Base-by-base conservation (phyloP, 2,888 invertebrate species). In the Noctua comes region DNA sequence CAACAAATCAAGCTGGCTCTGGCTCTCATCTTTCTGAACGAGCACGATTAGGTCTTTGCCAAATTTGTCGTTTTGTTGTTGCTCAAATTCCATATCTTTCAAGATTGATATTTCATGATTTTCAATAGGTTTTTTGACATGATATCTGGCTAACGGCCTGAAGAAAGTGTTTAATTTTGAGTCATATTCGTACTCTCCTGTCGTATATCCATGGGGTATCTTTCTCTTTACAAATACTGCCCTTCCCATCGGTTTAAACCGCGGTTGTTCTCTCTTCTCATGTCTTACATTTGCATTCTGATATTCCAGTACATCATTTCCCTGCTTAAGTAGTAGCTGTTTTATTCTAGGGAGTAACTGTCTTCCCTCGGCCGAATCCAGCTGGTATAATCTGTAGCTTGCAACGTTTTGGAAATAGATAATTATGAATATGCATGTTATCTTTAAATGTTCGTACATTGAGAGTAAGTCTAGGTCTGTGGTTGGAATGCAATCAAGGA, bases 121-220 rank as follows among this genome's bases (percentile, higher is more conserved):
- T 8, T 76, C 48, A 0, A 76, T 76, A 2, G 86, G 86, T 76
- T 79, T 88, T 13, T 69, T 86, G 3, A 90, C 76, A 62, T 91
- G 91, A 2, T 91, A 73, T 62, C 90, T 88, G 1, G 87, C 40
- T 27, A 92, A 36, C 0, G 93, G 91, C 68, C 83, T 89, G 74
- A 89, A 93, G 0, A 89, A 24, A 0, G 90, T 86, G 2, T 90
- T 88, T 6, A 83, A 75, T 79, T 85, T 85, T 0, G 77, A 46
- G n/a, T 92, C 89, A 16, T 90, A 90, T 80, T 91, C 90, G 16
- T 82, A 82, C 4, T 76, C 62, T 0, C 74, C 79, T 8, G 80
- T 68, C 0, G 11, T 46, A 24, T 87, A 87, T 0, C 83, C 84
- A 21, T 91, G 91, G 0, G 91, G 91, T n/a, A 91, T 71, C 2